Evolutionary conservation across 1,140 invertebrate species (phyloP).

Genomic region (Rhagoletis pomonella): DNA sequence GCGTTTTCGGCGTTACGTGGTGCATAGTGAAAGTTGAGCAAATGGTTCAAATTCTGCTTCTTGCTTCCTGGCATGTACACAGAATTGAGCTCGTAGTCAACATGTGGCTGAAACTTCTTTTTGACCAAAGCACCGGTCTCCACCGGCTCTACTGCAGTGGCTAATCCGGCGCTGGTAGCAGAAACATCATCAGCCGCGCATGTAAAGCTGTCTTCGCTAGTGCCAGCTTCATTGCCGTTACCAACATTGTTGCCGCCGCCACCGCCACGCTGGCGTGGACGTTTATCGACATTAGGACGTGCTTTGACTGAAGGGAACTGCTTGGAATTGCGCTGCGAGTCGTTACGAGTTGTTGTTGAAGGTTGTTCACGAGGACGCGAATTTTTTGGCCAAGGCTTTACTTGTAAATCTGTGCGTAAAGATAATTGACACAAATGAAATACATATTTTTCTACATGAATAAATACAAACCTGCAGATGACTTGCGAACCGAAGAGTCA

Average conservation of each 20-base stretch:
- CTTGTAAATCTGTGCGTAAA: constrained; percentile 64
- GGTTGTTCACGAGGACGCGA: constrained; percentile 69
- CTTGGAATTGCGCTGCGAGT: constrained; percentile 59
- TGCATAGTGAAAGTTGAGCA: constrained; percentile 90
- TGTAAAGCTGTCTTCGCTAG: constrained; percentile 58
- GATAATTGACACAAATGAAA: neutral
- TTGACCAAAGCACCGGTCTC: constrained; percentile 1
- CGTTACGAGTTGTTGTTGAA: constrained; percentile 64
- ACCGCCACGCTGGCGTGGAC: constrained; percentile 64
- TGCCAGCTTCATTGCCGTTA: constrained; percentile 51
- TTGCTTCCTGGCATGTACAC: constrained; percentile 88
- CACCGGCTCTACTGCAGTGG: neutral
- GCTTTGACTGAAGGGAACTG: constrained; percentile 63
- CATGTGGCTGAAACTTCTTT: constrained; percentile 30
- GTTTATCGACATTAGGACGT: constrained; percentile 72
- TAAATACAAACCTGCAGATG: constrained; percentile 64
- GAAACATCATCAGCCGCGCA: constrained; percentile 59
- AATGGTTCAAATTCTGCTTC: constrained; percentile 93
- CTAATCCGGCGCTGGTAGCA: constrained; percentile 58
- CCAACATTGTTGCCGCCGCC: constrained; percentile 54
- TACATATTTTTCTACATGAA: too few relatives aligned
- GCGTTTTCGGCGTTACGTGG: constrained; percentile 76
- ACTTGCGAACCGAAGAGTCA: constrained; percentile 65
- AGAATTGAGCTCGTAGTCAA: constrained; percentile 86
- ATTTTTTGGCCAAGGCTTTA: constrained; percentile 63